Percentiles rank a stretch among this genome's conserved stretches.
Evolutionary conservation across 2,113 vertebrate species (phyloP).

Genomic region (Hyaena hyaena): DNA sequence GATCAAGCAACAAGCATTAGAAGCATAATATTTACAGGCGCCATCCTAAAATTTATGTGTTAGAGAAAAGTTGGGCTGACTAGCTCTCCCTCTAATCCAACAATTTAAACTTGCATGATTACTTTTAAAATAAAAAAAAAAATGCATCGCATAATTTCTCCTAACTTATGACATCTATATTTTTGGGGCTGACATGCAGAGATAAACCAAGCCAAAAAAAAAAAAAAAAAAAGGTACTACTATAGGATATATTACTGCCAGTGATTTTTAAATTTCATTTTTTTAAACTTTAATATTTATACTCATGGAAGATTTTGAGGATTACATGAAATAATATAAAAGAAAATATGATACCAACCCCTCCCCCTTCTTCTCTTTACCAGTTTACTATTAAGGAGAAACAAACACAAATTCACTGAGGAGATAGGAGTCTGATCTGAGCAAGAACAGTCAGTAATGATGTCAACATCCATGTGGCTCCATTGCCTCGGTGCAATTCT

Average conservation of each 20-base stretch:
- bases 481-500: not conserved
- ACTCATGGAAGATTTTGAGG: not conserved
- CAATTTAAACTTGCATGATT: slow-evolving; percentile 8
- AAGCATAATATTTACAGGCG: slow-evolving; percentile 67
- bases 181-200: not conserved
- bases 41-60: slow-evolving; percentile 50
- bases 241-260: not conserved
- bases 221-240: not conserved
- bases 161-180: not conserved
- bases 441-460: not conserved
- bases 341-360: not conserved
- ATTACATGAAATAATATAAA: not conserved
- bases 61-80: slow-evolving; percentile 21
- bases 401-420: slow-evolving; percentile 1
- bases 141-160: slow-evolving; percentile 42
- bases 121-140: not conserved
- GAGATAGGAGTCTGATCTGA: not conserved
- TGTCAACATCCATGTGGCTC: not conserved
- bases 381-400: not conserved
- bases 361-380: not conserved
- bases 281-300: not conserved
- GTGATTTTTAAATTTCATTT: not conserved
- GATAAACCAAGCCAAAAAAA: not conserved
- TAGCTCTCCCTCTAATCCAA: slow-evolving; percentile 25
- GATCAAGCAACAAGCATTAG: slow-evolving; percentile 56